These are phyloP conservation scores for Holacanthus passer DNA, from an alignment of 2,113 vertebrate species.

Conservation along the genomic window DNA sequence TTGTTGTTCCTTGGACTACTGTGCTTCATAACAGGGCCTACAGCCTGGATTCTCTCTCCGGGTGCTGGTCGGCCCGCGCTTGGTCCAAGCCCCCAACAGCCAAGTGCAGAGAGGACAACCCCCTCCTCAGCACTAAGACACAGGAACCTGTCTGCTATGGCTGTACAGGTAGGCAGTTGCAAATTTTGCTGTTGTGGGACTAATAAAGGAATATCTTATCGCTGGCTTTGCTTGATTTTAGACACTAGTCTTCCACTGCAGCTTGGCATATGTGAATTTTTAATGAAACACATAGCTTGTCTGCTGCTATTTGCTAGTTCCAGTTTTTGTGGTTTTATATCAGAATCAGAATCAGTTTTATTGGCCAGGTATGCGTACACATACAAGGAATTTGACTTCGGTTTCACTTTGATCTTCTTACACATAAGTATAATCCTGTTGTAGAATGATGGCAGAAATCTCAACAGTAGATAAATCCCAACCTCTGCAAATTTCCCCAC, in stretches of 20 bases:
- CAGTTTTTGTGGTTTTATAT: background rate
- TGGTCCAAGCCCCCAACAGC: conserved; percentile 56
- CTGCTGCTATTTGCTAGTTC: background rate
- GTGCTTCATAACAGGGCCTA: conserved; percentile 67
- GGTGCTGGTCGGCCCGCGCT: conserved; percentile 55
- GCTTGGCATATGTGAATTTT: background rate
- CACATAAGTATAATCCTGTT: too few species aligned
- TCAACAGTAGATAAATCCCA: too few species aligned
- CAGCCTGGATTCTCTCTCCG: conserved; percentile 68
- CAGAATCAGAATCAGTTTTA: too few species aligned
- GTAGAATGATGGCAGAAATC: too few species aligned
- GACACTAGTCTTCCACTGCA: background rate
- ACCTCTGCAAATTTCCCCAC: too few species aligned
- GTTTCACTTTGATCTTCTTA: too few species aligned
- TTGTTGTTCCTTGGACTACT: conserved; percentile 6
- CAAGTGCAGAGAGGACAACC: conserved; percentile 52
- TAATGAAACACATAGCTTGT: background rate
- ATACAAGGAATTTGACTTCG: too few species aligned
- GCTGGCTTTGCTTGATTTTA: background rate
- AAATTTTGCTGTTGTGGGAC: too few species aligned
- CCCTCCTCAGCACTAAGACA: conserved; percentile 60
- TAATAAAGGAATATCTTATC: too few species aligned
- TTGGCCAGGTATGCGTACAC: too few species aligned
- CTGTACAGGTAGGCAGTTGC: conserved; percentile 72
- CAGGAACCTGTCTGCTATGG: conserved; percentile 76